Conservation (phyloP, 2,888 invertebrate species). For the Stegana nigrithorax region DNA sequence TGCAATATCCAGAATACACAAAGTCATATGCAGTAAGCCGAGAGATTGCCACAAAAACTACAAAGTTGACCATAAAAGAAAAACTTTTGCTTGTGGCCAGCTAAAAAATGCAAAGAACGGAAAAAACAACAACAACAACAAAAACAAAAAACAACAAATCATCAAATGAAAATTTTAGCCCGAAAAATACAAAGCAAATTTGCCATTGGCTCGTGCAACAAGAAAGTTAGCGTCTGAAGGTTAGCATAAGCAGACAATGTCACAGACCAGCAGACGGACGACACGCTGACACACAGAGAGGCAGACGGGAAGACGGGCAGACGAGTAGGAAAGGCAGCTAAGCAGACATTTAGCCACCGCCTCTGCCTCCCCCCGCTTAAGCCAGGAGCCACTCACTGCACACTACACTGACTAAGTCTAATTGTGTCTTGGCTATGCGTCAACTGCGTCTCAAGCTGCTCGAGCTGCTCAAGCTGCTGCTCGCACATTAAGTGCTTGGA, state of each 20-base stretch:
- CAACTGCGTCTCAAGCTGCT: slow-evolving; percentile 14
- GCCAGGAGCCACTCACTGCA: no score
- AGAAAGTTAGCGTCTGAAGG: no score
- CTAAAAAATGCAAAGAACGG: slow-evolving; percentile 8
- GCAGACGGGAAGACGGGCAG: background rate
- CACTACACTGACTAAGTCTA: slow-evolving; percentile 13
- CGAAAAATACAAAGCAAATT: no score
- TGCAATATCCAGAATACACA: background rate
- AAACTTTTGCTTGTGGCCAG: slow-evolving; percentile 17
- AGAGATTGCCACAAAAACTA: background rate
- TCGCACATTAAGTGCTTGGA: background rate
- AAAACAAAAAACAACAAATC: no score
- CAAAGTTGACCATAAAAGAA: background rate
- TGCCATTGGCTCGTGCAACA: no score
- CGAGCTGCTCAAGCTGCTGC: no score
- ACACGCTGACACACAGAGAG: background rate
- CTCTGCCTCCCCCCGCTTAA: no score
- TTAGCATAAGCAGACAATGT: background rate
- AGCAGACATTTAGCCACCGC: no score
- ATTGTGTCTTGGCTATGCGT: background rate
- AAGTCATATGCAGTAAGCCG: background rate
- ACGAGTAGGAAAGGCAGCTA: no score
- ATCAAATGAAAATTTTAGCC: no score
- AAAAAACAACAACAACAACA: slow-evolving; percentile 10
- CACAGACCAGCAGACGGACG: no score